A percentile compares a stretch with the other conserved stretches of the same genome.
phyloP scores from a whole-genome alignment of 2,797 vertebrate genomes.

The Sebastes hubbsi region DNA sequence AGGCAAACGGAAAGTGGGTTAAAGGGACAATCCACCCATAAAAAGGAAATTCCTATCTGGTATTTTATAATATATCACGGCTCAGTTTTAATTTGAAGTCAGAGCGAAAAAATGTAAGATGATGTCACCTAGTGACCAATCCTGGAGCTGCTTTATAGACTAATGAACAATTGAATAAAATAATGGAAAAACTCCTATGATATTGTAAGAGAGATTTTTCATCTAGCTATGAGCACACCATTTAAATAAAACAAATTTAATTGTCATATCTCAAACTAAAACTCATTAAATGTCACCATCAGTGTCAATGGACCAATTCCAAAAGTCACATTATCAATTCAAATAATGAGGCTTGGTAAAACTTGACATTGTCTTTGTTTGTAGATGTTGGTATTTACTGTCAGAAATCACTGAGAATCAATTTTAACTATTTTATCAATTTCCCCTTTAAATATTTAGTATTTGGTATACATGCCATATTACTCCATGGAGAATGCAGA shows the following conservation, averaged over 20 bases:
- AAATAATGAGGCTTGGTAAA: neutral
- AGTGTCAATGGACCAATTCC: neutral
- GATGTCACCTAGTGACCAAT: constrained; percentile 19
- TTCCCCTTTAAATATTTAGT: neutral
- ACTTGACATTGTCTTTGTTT: neutral
- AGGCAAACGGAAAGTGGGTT: constrained; percentile 19
- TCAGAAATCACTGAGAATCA: neutral
- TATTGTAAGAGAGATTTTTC: neutral
- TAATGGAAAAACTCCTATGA: neutral
- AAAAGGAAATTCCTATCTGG: neutral
- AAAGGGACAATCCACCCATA: constrained; percentile 1
- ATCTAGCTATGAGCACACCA: neutral
- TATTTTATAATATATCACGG: neutral
- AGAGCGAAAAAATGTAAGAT: neutral
- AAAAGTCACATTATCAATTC: neutral
- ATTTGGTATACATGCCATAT: neutral
- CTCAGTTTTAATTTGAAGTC: neutral
- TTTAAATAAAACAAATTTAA: neutral
- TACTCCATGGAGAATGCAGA: neutral
- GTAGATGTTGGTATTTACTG: neutral
- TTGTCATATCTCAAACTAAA: neutral
- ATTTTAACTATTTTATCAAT: neutral
- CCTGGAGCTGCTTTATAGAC: neutral
- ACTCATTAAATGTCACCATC: neutral
- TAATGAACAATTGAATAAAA: neutral